Evolutionary conservation across 92 coral and sea anemone genomes (phyloP).

Genomic region (Epizoanthus illoricatus): DNA sequence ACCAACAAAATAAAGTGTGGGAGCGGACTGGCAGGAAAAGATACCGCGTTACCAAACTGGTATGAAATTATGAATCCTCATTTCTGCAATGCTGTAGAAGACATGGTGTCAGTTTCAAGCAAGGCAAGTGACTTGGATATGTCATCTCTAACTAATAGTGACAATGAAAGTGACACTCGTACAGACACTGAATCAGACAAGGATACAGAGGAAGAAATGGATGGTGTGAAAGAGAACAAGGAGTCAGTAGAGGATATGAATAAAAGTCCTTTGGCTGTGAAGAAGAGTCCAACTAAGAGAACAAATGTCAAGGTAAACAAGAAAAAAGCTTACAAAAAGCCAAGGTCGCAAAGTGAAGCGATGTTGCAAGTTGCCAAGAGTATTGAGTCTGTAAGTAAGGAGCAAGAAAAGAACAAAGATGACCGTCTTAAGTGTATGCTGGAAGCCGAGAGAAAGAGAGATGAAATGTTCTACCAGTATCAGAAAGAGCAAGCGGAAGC

Average conservation of each 20-base stretch:
- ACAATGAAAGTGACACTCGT: slow-evolving; percentile 39
- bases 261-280: slow-evolving; percentile 24
- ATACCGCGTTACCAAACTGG: slow-evolving; percentile 53
- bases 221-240: slow-evolving; percentile 32
- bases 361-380: slow-evolving; percentile 53
- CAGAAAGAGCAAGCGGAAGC: slow-evolving; percentile 52
- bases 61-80: slow-evolving; percentile 42
- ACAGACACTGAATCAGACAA: slow-evolving; percentile 41
- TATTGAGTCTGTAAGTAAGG: slow-evolving; percentile 40
- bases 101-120: slow-evolving; percentile 52
- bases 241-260: slow-evolving; percentile 33
- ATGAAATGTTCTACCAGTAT: slow-evolving; percentile 45
- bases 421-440: slow-evolving; percentile 37
- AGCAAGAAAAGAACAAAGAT: slow-evolving; percentile 50
- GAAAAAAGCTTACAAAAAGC: not conserved
- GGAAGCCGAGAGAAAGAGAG: slow-evolving; percentile 49
- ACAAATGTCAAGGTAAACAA: slow-evolving; percentile 42
- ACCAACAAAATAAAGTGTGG: slow-evolving; percentile 53
- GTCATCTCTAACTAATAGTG: slow-evolving; percentile 27
- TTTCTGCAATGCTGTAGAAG: slow-evolving; percentile 55
- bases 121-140: slow-evolving; percentile 53
- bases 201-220: slow-evolving; percentile 32
- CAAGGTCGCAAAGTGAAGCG: slow-evolving; percentile 54
- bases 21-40: slow-evolving; percentile 47
- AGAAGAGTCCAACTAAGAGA: slow-evolving; percentile 43